Conservation (phyloP, 2,113 vertebrate genomes). For the Nymphicus hollandicus region DNA sequence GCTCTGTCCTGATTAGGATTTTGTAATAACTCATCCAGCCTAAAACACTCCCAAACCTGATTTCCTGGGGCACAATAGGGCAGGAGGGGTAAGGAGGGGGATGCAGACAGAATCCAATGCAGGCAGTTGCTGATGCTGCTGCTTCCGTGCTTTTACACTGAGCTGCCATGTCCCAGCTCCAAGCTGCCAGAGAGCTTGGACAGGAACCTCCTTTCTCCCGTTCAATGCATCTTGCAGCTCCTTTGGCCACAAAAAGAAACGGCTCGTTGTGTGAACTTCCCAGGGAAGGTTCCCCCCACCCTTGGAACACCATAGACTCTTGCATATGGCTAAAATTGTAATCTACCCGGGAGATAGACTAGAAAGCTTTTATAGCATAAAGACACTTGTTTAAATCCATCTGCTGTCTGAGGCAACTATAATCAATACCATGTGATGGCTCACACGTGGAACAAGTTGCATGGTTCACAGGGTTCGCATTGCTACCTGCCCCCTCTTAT, state of each 20-base stretch:
- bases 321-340: not conserved
- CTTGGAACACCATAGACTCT: not conserved
- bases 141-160: not conserved
- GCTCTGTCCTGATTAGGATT: not conserved
- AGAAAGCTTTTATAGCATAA: not conserved
- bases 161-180: not conserved
- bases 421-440: not conserved
- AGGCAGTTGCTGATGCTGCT: not conserved
- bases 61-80: not conserved
- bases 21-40: not conserved
- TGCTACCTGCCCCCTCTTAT: not conserved
- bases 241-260: not conserved
- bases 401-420: conserved; percentile 15
- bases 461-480: not conserved
- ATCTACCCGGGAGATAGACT: not conserved
- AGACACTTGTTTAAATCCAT: conserved; percentile 21
- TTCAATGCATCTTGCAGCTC: not conserved
- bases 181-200: not conserved
- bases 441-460: not conserved
- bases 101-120: not conserved
- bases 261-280: not conserved
- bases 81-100: not conserved
- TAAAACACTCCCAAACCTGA: not conserved
- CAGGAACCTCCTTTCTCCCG: not conserved
- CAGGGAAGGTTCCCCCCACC: not conserved